Base-by-base conservation (phyloP, 1,140 invertebrate species). In the Zaprionus inermis region DNA sequence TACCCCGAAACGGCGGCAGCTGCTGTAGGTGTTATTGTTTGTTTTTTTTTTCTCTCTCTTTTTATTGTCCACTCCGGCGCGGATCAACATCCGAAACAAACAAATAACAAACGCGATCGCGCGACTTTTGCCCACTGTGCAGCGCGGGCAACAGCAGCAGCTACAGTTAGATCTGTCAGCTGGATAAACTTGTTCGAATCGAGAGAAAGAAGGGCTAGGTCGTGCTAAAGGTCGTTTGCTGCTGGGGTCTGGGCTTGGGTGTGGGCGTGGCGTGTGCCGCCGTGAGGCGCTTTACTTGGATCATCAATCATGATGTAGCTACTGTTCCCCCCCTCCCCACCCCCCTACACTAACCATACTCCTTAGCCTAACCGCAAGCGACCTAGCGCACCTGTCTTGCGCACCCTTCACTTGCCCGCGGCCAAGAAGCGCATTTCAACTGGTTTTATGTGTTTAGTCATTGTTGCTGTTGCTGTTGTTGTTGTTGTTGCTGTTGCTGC, bases 221-320 rank as follows among this genome's bases (percentile, higher is more conserved):
- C 18, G 63, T 20, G 38, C n/a, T 55, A 59, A 41, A 72, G 70
- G 70, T 72, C 70, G 70, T 7, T 7, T 58, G 41, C 38, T 22
- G 56, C 38, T n/a, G n/a, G 6, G 2, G 0, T 41, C 4, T 38
- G 36, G 0, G 14, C 0, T 14, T 54, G 38, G 34, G 32, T 38
- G 49, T 44, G n/a, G 69, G 54, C 61, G 61, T 65, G 44, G 38
- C n/a, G 36, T 38, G 36, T 12, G n/a, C n/a, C n/a, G n/a, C n/a
- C 14, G 7, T 4, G 24, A 28, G 24, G 36, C n/a, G 7, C 38
- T 16, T 20, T n/a, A 32, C 12, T 60, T 55, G 56, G 51, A 61
- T 56, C 65, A 73, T 73, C 56, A 73, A 73, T 73, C 65, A 73
- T 36, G 18, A 54, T 34, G 32, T 51, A 68, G 70, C 34, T 55